Conservation (phyloP, 1,140 invertebrate species). For the Ooceraea biroi region DNA sequence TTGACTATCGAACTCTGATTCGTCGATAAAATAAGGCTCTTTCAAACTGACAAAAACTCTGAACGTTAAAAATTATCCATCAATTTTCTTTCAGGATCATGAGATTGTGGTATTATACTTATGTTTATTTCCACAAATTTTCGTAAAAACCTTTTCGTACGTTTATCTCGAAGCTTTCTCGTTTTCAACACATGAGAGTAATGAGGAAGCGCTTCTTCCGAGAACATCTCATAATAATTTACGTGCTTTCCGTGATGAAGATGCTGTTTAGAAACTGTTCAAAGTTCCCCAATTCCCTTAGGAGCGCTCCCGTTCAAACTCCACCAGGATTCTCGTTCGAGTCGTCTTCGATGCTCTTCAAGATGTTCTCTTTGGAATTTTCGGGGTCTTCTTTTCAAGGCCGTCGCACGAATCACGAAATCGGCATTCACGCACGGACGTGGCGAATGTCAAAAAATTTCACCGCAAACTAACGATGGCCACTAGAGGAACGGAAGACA, state of each 20-base stretch:
- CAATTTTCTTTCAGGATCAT: not conserved
- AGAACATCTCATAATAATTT: conserved; percentile 19
- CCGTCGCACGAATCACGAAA: conserved; percentile 47
- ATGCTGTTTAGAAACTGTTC: not conserved
- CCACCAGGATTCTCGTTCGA: conserved; percentile 5
- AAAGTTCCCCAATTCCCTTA: not conserved
- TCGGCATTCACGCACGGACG: conserved; percentile 54
- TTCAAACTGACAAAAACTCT: not conserved
- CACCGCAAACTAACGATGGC: conserved; percentile 58
- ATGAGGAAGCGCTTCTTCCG: not conserved
- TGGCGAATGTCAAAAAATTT: conserved; percentile 73
- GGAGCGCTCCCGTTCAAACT: not conserved
- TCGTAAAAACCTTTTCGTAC: not conserved
- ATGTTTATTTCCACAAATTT: conserved; percentile 12
- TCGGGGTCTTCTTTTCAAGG: conserved; percentile 44
- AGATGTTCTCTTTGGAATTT: conserved; percentile 33
- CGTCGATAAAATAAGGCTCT: not conserved
- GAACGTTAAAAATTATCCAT: not conserved
- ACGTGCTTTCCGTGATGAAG: not conserved
- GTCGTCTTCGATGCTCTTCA: conserved; percentile 1
- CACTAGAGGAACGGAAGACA: conserved; percentile 12
- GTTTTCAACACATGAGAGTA: not conserved
- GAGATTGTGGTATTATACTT: not conserved
- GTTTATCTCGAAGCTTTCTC: not conserved
- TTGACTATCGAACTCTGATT: not conserved